Base-by-base conservation (phyloP, 2,797 vertebrate genomes). In the Luscinia luscinia region DNA sequence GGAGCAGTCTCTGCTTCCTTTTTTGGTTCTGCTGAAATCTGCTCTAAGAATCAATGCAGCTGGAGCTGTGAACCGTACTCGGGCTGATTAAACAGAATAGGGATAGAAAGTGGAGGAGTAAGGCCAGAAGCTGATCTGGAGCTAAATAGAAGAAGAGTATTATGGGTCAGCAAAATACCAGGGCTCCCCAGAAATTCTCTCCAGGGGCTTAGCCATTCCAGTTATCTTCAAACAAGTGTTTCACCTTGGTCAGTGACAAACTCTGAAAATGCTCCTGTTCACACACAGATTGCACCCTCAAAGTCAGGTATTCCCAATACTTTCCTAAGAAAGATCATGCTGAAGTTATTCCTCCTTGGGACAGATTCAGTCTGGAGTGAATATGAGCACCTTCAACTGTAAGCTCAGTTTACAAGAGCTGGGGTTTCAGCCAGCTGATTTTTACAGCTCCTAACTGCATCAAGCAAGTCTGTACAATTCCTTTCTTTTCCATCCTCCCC, bases 11-110 rank as follows among this genome's bases (percentile, higher is more conserved):
- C 40, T 18, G 11, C 89, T 96, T 97, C 69, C 83, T 87, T 95
- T 96, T 59, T 46, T 90, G 54, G 51, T 92, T 89, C 70, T 83
- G 58, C 79, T 95, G 87, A 97, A 97, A 97, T 94, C 93, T 95
- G 45, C 69, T 95, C 78, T 34, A 66, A 92, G 96, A 97, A 97
- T 97, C 96, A 96, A 97, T 97, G 96, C 12, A 85, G 81, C 24
- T 63, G 74, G 79, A 95, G 63, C 17, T 9, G 67, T 76, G 89
- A 96, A 46, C 49, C 88, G 73, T 67, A 84, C 80, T 94, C 84
- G 62, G 43, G 55, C 48, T 96, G 91, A 97, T 93, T 89, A 96
- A 96, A 96, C 55, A 52, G 64, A 97, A 72, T 51, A 83, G 22
- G 67, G 78, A 49, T 41, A 69, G 92, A 86, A 95, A 91, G 18